phyloP scores from a whole-genome alignment of 2,797 vertebrate species.

The Paratrypauchen microcephalus region DNA sequence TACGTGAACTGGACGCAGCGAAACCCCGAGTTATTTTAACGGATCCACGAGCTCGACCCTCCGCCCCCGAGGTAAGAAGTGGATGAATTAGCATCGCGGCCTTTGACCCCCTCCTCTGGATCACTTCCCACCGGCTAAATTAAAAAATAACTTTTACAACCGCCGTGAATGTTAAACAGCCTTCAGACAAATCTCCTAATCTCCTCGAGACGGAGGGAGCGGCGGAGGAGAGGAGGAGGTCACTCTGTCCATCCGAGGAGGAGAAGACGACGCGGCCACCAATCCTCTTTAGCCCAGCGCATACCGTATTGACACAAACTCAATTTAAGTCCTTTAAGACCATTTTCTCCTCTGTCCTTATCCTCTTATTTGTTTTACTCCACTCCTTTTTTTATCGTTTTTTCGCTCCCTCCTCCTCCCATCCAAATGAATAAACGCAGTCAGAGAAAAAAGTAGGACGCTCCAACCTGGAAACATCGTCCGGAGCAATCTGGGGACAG shows the following conservation, averaged over 20 bases:
- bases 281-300: slow-evolving; percentile 33
- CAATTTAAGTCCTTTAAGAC: slow-evolving; percentile 48
- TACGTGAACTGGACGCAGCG: too few relatives aligned
- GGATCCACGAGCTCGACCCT: too few relatives aligned
- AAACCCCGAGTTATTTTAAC: too few relatives aligned
- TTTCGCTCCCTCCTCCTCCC: slow-evolving; percentile 10
- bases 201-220: background rate
- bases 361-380: slow-evolving; percentile 52
- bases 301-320: slow-evolving; percentile 40
- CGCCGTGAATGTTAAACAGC: background rate
- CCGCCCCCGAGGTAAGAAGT: background rate
- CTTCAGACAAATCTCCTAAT: background rate
- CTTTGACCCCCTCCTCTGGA: background rate
- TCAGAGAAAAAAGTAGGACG: slow-evolving; percentile 67
- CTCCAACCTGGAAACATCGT: slow-evolving; percentile 69
- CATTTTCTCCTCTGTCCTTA: slow-evolving; percentile 43
- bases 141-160: slow-evolving; percentile 10
- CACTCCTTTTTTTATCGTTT: background rate
- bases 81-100: background rate
- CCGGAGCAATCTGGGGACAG: slow-evolving; percentile 69
- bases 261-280: slow-evolving; percentile 21
- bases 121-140: slow-evolving; percentile 3
- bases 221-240: too few relatives aligned
- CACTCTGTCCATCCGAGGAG: too few relatives aligned
- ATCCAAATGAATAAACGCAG: slow-evolving; percentile 68